phyloP scores from a whole-genome alignment of 1,140 invertebrate species.

The Goniozus legneri region DNA sequence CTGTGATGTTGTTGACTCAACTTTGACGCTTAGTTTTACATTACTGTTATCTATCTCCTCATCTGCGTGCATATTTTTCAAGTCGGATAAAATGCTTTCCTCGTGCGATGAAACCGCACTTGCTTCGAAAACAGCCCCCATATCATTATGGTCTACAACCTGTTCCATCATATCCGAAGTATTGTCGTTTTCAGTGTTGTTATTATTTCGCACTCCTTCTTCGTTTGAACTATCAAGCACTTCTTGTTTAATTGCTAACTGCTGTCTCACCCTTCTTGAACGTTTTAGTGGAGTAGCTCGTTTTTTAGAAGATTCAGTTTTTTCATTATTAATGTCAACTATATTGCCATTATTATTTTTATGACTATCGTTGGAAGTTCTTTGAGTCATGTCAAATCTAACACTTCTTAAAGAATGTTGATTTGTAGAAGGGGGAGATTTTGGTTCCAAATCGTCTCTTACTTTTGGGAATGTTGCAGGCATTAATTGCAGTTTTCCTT shows the following conservation, averaged over 20 bases:
- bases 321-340: conserved; percentile 27
- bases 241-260: conserved; percentile 34
- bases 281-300: neutral
- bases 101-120: conserved; percentile 38
- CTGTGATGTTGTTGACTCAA: conserved; percentile 31
- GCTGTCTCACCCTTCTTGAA: conserved; percentile 20
- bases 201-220: conserved; percentile 28
- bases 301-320: conserved; percentile 15
- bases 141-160: conserved; percentile 36
- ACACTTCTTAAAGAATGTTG: conserved; percentile 25
- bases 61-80: conserved; percentile 26
- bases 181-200: conserved; percentile 22
- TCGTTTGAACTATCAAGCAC: conserved; percentile 20
- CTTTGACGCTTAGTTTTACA: conserved; percentile 42
- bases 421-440: neutral
- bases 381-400: conserved; percentile 41
- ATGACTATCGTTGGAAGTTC: conserved; percentile 28
- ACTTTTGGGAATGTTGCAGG: conserved; percentile 51
- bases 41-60: conserved; percentile 30
- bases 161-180: conserved; percentile 20
- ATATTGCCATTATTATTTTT: conserved; percentile 44
- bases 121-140: conserved; percentile 45
- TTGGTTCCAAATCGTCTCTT: conserved; percentile 20
- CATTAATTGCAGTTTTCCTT: conserved; percentile 48
- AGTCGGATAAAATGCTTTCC: conserved; percentile 37